These are phyloP conservation scores for Spialia ferax DNA, from an alignment of 2,888 invertebrate species.

Conservation along the genomic window DNA sequence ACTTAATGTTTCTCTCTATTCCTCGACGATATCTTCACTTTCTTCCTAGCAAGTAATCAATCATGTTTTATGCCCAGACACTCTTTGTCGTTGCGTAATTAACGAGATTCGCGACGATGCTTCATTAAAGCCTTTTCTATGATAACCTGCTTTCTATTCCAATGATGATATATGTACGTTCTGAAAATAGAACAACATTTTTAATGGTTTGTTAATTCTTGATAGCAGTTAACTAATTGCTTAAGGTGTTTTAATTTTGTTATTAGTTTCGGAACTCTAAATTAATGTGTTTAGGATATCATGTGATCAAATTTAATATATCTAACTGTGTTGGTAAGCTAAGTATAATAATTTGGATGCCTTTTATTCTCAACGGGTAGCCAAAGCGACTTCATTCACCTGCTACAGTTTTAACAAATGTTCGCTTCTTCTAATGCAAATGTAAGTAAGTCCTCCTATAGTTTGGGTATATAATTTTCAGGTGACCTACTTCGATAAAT, in stretches of 20 bases:
- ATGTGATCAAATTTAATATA: not conserved
- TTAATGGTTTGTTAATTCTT: not conserved
- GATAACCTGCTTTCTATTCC: constrained; percentile 26
- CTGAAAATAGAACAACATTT: not conserved
- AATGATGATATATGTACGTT: constrained; percentile 12
- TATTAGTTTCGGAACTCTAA: not conserved
- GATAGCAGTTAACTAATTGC: not conserved
- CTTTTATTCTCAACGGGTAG: too few relatives aligned
- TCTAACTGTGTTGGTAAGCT: too few relatives aligned
- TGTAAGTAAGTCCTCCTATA: too few relatives aligned
- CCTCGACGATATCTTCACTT: constrained; percentile 74
- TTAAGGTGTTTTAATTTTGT: not conserved
- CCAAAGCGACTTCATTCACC: too few relatives aligned
- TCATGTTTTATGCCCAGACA: constrained; percentile 71
- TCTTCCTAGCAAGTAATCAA: constrained; percentile 65
- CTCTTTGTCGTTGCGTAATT: constrained; percentile 61
- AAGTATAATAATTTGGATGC: too few relatives aligned
- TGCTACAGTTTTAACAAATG: too few relatives aligned
- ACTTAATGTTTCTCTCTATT: constrained; percentile 79
- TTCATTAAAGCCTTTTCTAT: constrained; percentile 37
- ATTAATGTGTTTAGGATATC: not conserved
- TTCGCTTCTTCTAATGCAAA: too few relatives aligned
- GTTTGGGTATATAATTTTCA: too few relatives aligned
- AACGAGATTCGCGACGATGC: constrained; percentile 52
- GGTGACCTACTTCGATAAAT: too few relatives aligned